Evolutionary conservation across 2,888 invertebrate genomes (phyloP).

Genomic region (Branchipolynoe longqiensis): DNA sequence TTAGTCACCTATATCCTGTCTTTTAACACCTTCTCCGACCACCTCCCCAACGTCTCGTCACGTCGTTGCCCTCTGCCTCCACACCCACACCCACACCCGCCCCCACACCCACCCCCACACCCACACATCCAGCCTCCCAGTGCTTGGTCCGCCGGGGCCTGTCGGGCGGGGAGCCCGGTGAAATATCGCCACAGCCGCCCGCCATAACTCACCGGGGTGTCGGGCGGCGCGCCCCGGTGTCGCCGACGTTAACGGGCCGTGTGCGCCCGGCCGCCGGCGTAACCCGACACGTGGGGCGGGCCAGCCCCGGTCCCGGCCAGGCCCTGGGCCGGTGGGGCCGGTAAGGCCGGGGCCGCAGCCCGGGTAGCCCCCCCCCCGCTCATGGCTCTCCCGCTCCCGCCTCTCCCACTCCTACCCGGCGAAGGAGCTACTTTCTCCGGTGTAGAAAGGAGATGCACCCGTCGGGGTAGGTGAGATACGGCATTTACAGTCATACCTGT

Average conservation of each 20-base stretch:
- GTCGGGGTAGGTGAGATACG: no score
- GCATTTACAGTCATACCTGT: no score
- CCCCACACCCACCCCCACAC: background rate
- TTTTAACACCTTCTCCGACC: background rate
- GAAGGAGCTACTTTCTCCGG: no score
- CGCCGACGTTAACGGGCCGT: slow-evolving; percentile 24
- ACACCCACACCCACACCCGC: background rate
- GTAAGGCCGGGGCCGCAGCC: background rate
- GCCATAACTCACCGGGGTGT: background rate
- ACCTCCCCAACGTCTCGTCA: background rate
- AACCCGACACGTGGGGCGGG: background rate
- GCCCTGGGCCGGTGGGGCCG: background rate
- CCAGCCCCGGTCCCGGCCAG: background rate
- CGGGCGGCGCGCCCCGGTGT: slow-evolving; percentile 15
- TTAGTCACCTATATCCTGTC: no score
- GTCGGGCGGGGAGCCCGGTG: background rate
- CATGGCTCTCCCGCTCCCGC: no score
- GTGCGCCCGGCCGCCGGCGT: background rate
- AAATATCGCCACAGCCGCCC: slow-evolving; percentile 1
- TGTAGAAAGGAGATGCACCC: no score
- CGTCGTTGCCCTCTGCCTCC: background rate
- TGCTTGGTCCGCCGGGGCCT: background rate
- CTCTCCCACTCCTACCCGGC: no score
- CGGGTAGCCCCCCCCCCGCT: no score
- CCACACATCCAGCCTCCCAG: background rate